Evolutionary conservation across 2,888 invertebrate genomes (phyloP), one percentile per base, ranked within the genome.

Genomic region (Cantharis nigra): DNA sequence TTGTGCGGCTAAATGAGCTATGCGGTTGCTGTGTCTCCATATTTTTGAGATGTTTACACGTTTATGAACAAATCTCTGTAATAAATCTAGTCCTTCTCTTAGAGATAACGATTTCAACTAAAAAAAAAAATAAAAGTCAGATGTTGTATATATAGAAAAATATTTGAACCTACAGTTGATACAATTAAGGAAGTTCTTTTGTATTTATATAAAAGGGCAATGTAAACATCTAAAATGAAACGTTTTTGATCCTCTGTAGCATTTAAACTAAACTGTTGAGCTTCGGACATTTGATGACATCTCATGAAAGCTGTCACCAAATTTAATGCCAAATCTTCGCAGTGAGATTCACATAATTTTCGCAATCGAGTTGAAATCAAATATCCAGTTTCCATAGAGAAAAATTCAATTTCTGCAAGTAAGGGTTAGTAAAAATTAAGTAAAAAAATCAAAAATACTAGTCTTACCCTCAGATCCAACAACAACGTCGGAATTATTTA

Each of bases 241-340:
- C 91, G 89, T 81, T 90, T 89, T 82, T 92, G 91, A 77, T 89
- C 88, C 78, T 88, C 85, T 1, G 88, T 87, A 20, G 88, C 87
- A 81, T 87, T 87, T 76, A 88, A 84, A 74, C 82, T 87, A 77
- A 87, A 85, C 73, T 86, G 84, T 79, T 86, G 83, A 7, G 80
- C 81, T 78, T 86, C 85, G 3, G 87, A 85, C 77, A 86, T 80
- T 78, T 87, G 85, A 74, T 88, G 85, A 76, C 87, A 89, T 74
- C 85, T 85, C 82, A 88, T 85, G 71, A 87, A 88, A 74, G 91
- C 90, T 67, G 90, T 90, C 64, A 91, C 91, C 83, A 92, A 89
- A 85, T 90, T 90, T 74, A 92, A 87, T 78, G 92, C 92, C 80
- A 92, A 87, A 85, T 92, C 91, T 87, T 92, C 91, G 87, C 92